Percentiles rank a stretch among this genome's conserved stretches.
phyloP scores from a whole-genome alignment of 1,140 invertebrate genomes.

The Chrysoperla carnea region DNA sequence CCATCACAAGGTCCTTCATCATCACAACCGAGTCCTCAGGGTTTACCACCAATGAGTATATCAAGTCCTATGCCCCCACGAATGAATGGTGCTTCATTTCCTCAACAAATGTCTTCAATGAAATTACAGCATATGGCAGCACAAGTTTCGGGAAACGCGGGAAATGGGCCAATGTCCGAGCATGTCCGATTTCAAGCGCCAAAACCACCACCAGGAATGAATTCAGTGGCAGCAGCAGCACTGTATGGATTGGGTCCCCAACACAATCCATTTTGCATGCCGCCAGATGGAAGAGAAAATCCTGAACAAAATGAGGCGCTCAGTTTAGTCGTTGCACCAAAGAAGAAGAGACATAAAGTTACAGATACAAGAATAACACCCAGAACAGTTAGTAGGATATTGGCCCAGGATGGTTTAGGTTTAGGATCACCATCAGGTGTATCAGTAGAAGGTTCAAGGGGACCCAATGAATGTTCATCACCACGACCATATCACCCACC shows the following conservation, averaged over 20 bases:
- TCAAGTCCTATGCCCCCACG: conserved; percentile 14
- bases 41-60: conserved; percentile 25
- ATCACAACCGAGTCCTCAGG: conserved; percentile 25
- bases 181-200: conserved; percentile 46
- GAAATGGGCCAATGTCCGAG: conserved; percentile 38
- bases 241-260: conserved; percentile 31
- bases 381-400: conserved; percentile 67
- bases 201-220: conserved; percentile 41
- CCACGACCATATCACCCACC: conserved; percentile 51
- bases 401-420: conserved; percentile 50
- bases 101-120: conserved; percentile 19
- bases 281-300: conserved; percentile 40
- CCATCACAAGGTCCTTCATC: conserved; percentile 25
- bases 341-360: conserved; percentile 93
- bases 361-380: conserved; percentile 91
- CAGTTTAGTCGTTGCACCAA: conserved; percentile 81
- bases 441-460: conserved; percentile 32
- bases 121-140: conserved; percentile 16
- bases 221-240: conserved; percentile 35
- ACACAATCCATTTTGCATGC: conserved; percentile 49
- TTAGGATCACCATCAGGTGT: conserved; percentile 23
- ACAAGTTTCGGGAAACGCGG: conserved; percentile 16
- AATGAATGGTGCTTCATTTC: conserved; percentile 4
- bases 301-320: conserved; percentile 87
- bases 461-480: conserved; percentile 39